These are phyloP conservation scores for Zygothrica quintamaculata DNA, from an alignment of 2,888 invertebrate genomes.

Conservation along the genomic window DNA sequence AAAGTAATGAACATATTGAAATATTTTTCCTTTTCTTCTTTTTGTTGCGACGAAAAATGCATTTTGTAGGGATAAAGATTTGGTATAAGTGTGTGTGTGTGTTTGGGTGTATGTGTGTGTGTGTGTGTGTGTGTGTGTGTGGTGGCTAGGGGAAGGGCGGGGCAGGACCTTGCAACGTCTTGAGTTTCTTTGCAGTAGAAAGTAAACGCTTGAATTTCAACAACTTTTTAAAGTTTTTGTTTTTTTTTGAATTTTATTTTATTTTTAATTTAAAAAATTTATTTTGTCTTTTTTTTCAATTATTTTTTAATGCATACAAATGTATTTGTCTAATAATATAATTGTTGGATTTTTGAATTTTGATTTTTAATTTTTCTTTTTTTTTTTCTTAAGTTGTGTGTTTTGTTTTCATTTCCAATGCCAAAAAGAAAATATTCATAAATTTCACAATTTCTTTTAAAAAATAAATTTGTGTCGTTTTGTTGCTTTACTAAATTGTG, in stretches of 20 bases:
- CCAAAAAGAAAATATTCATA: no score
- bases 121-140: no score
- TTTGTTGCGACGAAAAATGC: slow-evolving; percentile 51
- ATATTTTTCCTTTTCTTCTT: slow-evolving; percentile 53
- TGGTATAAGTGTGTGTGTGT: slow-evolving; percentile 24
- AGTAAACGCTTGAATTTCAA: slow-evolving; percentile 74
- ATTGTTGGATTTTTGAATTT: slow-evolving; percentile 37
- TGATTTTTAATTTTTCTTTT: slow-evolving; percentile 36
- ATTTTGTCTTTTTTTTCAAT: slow-evolving; percentile 21
- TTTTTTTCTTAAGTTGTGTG: no score
- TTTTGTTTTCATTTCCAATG: slow-evolving; percentile 37
- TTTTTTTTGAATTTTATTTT: slow-evolving; percentile 49
- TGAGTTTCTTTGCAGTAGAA: slow-evolving; percentile 48
- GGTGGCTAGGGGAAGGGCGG: no score
- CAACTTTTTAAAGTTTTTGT: slow-evolving; percentile 64
- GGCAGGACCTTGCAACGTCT: no score
- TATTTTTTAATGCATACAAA: slow-evolving; percentile 62
- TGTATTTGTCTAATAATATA: slow-evolving; percentile 65
- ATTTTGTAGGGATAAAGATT: slow-evolving; percentile 27
- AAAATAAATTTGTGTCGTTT: no score
- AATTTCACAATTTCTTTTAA: no score
- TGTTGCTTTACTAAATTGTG: no score
- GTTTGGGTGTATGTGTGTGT: no score
- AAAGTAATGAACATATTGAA: slow-evolving; percentile 79
- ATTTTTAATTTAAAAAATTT: slow-evolving; percentile 23